A percentile compares a stretch with the other conserved stretches of the same genome.
phyloP scores from a whole-genome alignment of 2,797 vertebrate genomes.

The Melanogrammus aeglefinus region DNA sequence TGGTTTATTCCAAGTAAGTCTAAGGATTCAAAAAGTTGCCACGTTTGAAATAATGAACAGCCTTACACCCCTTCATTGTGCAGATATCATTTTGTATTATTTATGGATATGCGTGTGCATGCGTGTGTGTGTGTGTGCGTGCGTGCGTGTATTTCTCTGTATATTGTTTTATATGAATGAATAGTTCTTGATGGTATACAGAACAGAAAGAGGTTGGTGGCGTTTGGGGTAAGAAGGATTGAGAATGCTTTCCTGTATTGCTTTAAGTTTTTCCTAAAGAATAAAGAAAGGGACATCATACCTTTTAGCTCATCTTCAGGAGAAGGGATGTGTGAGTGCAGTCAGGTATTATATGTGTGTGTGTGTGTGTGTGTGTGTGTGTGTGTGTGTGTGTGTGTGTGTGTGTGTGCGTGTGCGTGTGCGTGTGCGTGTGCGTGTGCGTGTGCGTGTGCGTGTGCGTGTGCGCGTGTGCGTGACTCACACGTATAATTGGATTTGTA shows the following conservation, averaged over 20 bases:
- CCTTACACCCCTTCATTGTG: too few relatives aligned
- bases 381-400: too few relatives aligned
- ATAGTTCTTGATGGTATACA: background rate
- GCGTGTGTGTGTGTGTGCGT: background rate
- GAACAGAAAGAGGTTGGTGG: background rate
- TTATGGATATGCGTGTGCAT: background rate
- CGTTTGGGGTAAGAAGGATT: slow-evolving; percentile 11
- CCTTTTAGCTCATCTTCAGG: background rate
- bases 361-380: too few relatives aligned
- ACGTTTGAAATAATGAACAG: too few relatives aligned
- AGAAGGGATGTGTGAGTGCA: background rate
- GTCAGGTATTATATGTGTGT: too few relatives aligned
- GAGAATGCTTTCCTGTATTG: background rate
- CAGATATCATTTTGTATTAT: background rate
- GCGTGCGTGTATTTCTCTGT: background rate
- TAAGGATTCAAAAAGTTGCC: background rate
- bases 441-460: too few relatives aligned
- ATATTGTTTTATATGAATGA: background rate
- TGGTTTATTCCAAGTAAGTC: background rate
- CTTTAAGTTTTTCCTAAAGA: too few relatives aligned
- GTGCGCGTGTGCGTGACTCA: too few relatives aligned
- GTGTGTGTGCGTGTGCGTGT: too few relatives aligned
- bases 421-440: too few relatives aligned
- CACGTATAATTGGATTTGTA: too few relatives aligned
- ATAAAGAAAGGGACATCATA: background rate